Evolutionary conservation across 2,888 invertebrate genomes (phyloP), one percentile per base, ranked within the genome.

Genomic region (Rhopalosiphum nymphaeae): DNA sequence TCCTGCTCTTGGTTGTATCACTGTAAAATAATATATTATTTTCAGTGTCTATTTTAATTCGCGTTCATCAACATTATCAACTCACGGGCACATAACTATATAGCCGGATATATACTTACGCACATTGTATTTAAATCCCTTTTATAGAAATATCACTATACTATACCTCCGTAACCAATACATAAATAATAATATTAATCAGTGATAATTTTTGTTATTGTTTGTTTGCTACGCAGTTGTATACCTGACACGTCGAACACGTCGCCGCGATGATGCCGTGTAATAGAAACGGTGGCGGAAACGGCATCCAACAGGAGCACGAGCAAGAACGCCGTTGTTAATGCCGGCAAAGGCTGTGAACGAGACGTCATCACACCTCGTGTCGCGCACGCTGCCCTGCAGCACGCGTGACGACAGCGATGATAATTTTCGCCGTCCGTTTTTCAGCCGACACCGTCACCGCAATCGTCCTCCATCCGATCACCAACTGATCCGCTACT

Each of bases 241-340:
- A 94, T 95, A 97, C 97, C 97, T 95, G 96, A 95, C 88, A 97
- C 96, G 67, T 96, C 96, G 95, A 97, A 97, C 91, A 97, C 96
- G 96, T 97, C 97, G 29, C 97, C 97, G 94, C 96, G 96, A 91
- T 97, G 96, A 95, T 96, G 96, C 95, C 97, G 96, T 21, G 97
- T 97, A 91, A 97, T 96, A 94, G 96, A 96, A 53, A 96, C 96
- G 57, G 96, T 95, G 95, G 96, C 96, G 96, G 96, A 96, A 96
- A 96, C 96, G 3, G 95, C 94, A 85, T 95, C 95, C 29, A 36
- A 16, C 90, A 85, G 44, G 46, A 91, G 46, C 78, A 56, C 3
- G 44, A 85, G 7, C 42, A 89, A 10, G 88, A 67, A 4, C 26
- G 36, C 21, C 26, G 44, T 57, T 84, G 56, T 13, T n/a, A 84